Base-by-base conservation (phyloP, 2,797 vertebrate genomes). In the Morelia viridis region DNA sequence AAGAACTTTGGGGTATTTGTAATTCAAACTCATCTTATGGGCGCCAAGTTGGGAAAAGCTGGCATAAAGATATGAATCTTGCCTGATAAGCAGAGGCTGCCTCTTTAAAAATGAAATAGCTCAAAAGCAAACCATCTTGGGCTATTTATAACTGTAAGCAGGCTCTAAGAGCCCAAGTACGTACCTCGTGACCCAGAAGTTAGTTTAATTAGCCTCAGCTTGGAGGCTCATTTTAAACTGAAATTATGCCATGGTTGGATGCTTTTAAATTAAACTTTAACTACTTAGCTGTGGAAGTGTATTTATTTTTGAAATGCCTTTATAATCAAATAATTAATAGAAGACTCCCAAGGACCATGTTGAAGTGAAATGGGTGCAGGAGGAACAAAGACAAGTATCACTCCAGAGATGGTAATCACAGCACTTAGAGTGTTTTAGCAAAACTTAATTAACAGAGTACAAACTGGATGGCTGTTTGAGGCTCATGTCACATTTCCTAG, bases 271-370 rank as follows among this genome's bases (percentile, higher is more conserved):
- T 96, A 96, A 97, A 95, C 93, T 95, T 96, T 96, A 94, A 95
- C 89, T 94, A 95, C 95, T 97, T 97, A 96, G 87, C 89, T 91
- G 92, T 96, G 87, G 90, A 94, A 96, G 94, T 90, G 83, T 26
- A 1, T 97, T 97, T 96, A 96, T 96, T 97, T 97, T 97, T 94
- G 68, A 96, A 96, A 96, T 95, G 93, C 90, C 87, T 97, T 96
- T 96, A 93, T 97, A 97, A 97, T 97, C 89, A 97, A 97, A 95
- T 96, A 97, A 97, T 98, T 97, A 97, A 94, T 94, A 95, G 95
- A 95, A 96, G 92, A 89, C 89, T 94, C 93, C 90, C 92, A 88
- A 90, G 68, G 92, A 93, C 89, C 46, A 93, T 95, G 95, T 92
- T 94, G 95, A 97, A 96, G 89, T 92, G 86, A 92, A 91, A 71